A percentile compares a stretch with the other conserved stretches of the same genome.
These are phyloP conservation scores for Ephydatia muelleri DNA, from an alignment of 37 sponge, comb jelly and placozoan genomes.

Conservation along the genomic window DNA sequence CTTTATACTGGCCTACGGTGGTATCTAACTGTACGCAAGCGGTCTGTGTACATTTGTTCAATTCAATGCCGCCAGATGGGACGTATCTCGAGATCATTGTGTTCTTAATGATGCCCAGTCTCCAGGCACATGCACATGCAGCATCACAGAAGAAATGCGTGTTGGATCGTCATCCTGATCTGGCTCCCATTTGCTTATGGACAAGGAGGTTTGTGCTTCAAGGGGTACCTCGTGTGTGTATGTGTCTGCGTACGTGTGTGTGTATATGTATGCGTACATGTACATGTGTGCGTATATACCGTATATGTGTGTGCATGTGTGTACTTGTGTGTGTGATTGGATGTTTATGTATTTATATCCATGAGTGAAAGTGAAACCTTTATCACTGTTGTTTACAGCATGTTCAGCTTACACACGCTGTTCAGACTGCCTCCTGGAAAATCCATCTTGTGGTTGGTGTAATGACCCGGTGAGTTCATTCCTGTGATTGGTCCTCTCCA, in stretches of 20 bases:
- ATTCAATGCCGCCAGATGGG: too few relatives aligned
- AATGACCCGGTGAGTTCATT: conserved; percentile 48
- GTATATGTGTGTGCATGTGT: background rate
- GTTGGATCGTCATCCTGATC: background rate
- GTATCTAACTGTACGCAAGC: too few relatives aligned
- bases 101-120: too few relatives aligned
- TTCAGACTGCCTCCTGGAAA: conserved; percentile 50
- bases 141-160: background rate
- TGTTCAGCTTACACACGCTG: conserved; percentile 51
- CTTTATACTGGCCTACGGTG: too few relatives aligned
- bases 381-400: background rate
- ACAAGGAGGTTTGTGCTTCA: background rate
- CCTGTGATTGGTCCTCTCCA: too few relatives aligned
- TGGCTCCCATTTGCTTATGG: background rate
- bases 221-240: background rate
- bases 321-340: background rate
- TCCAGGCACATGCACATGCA: background rate
- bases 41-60: too few relatives aligned
- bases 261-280: background rate
- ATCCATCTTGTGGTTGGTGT: conserved; percentile 75
- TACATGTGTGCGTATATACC: too few relatives aligned
- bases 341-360: background rate
- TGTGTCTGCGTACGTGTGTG: background rate
- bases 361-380: background rate
- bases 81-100: too few relatives aligned